A percentile compares a stretch with the other conserved stretches of the same genome.
phyloP scores from a whole-genome alignment of 2,797 vertebrate species.

The Peromyscus nudipes region DNA sequence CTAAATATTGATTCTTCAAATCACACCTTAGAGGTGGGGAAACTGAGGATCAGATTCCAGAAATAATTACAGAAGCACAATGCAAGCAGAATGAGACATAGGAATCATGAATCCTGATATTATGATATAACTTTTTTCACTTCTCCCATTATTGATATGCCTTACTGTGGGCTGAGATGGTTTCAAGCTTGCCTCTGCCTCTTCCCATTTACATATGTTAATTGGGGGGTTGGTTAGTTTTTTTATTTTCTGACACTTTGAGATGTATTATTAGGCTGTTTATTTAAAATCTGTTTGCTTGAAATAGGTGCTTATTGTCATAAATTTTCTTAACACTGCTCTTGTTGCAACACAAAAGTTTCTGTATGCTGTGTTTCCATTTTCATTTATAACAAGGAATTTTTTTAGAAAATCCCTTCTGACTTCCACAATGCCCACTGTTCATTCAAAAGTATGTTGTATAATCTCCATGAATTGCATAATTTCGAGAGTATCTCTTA shows the following conservation, averaged over 20 bases:
- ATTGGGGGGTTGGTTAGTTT: neutral
- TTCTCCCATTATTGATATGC: neutral
- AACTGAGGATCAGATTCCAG: neutral
- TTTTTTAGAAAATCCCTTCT: neutral
- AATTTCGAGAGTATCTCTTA: neutral
- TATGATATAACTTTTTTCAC: neutral
- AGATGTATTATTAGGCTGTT: neutral
- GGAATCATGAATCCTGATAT: neutral
- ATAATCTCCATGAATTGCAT: neutral
- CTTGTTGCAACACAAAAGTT: neutral
- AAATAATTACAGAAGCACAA: conserved; percentile 39
- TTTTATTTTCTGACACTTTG: neutral
- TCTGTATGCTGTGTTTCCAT: neutral
- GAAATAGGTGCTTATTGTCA: neutral
- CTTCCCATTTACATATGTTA: neutral
- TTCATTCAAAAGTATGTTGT: neutral
- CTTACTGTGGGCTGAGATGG: neutral
- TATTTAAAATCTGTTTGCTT: neutral
- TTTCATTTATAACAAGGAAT: neutral
- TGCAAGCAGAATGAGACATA: neutral
- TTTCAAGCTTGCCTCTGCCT: neutral
- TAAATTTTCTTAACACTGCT: neutral
- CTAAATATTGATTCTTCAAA: neutral
- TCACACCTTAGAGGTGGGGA: neutral
- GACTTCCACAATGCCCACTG: neutral